phyloP scores from a whole-genome alignment of 2,113 vertebrate species.

The Aptenodytes patagonicus region DNA sequence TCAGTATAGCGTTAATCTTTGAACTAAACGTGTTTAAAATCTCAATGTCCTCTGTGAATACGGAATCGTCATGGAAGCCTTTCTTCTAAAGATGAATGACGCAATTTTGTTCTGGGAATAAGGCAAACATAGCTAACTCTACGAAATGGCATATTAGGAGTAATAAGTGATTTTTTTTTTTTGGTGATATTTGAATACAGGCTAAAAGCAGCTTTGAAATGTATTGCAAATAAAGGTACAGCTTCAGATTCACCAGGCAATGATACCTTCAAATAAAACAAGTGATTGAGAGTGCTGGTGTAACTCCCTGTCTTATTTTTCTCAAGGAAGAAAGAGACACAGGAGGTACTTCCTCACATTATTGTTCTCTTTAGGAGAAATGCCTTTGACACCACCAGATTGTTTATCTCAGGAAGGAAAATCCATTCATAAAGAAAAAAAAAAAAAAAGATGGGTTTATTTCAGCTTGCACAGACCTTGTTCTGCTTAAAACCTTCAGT shows the following conservation, averaged over 20 bases:
- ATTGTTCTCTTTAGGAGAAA: background rate
- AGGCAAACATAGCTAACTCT: background rate
- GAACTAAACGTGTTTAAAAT: background rate
- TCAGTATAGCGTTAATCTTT: background rate
- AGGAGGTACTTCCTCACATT: background rate
- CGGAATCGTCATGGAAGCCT: background rate
- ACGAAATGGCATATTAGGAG: background rate
- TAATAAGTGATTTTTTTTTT: background rate
- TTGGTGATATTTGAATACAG: background rate
- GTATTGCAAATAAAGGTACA: background rate
- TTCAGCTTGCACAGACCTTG: background rate
- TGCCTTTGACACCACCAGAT: background rate
- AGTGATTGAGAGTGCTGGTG: background rate
- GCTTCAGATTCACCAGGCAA: background rate
- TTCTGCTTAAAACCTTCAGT: background rate
- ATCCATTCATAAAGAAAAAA: accelerated
- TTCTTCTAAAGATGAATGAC: background rate
- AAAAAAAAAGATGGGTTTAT: background rate
- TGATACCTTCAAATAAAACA: background rate
- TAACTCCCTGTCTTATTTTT: background rate
- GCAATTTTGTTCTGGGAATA: background rate
- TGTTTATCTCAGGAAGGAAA: background rate
- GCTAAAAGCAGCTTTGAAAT: background rate
- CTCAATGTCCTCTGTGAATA: background rate
- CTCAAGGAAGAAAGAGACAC: background rate